A percentile compares a stretch with the other conserved stretches of the same genome.
Evolutionary conservation across 2,888 invertebrate genomes (phyloP).

Genomic region (Adela reaumurella): DNA sequence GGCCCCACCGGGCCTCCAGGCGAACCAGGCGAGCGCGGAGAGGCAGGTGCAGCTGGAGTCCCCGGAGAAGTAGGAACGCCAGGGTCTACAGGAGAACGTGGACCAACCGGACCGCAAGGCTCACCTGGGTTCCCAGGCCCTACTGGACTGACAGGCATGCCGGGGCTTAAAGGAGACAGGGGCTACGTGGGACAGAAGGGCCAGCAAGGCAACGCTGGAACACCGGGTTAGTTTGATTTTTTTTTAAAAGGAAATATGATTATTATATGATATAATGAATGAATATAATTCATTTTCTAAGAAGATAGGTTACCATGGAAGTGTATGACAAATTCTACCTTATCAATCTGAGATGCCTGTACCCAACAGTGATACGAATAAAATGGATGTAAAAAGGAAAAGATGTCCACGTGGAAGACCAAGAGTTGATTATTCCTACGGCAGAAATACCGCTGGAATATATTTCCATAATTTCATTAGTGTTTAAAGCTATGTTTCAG

Average conservation of each 20-base stretch:
- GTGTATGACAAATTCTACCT: too few species aligned
- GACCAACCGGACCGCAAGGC: constrained; percentile 68
- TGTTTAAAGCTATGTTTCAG: too few species aligned
- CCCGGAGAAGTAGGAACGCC: constrained; percentile 70
- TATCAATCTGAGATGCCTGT: too few species aligned
- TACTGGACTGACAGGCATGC: constrained; percentile 64
- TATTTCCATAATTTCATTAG: too few species aligned
- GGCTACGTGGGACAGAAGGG: constrained; percentile 70
- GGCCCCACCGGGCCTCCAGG: constrained; percentile 76
- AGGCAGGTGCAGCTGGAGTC: constrained; percentile 67
- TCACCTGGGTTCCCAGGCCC: constrained; percentile 66
- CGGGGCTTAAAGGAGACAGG: constrained; percentile 71
- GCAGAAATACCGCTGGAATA: too few species aligned
- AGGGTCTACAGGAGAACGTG: constrained; percentile 72
- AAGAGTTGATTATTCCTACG: too few species aligned
- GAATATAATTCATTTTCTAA: too few species aligned
- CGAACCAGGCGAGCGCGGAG: constrained; percentile 77
- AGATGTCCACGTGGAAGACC: too few species aligned
- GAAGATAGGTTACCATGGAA: too few species aligned
- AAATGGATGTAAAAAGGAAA: too few species aligned
- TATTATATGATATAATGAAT: too few species aligned
- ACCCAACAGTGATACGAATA: too few species aligned
- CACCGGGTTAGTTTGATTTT: constrained; percentile 34
- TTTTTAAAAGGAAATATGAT: neutral
- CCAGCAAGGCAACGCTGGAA: constrained; percentile 66